phyloP scores from a whole-genome alignment of 2,888 invertebrate species.

The Lithophane semibrunnea region DNA sequence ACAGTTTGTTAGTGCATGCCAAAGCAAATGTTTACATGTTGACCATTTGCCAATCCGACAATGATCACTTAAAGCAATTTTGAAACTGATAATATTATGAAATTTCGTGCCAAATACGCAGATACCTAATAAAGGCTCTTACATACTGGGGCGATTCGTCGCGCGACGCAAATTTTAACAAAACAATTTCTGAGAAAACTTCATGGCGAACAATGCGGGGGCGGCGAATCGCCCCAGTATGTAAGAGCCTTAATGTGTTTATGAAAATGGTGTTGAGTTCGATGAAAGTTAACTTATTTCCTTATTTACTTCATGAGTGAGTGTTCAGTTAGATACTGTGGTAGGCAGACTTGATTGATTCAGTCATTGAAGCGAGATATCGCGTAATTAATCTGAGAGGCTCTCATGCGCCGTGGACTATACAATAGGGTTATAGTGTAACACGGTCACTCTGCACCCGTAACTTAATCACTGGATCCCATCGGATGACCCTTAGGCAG shows the following conservation, averaged over 20 bases:
- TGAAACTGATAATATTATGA: slow-evolving; percentile 39
- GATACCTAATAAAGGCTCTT: background rate
- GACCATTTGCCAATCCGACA: slow-evolving; percentile 37
- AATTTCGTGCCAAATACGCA: slow-evolving; percentile 22
- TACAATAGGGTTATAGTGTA: slow-evolving; percentile 25
- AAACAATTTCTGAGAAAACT: too few relatives aligned
- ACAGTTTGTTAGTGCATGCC: background rate
- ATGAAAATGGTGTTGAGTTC: slow-evolving; percentile 22
- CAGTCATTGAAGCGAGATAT: slow-evolving; percentile 23
- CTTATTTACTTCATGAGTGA: background rate
- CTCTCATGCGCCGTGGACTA: slow-evolving; percentile 32
- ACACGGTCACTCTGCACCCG: slow-evolving; percentile 21
- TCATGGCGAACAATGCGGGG: too few relatives aligned
- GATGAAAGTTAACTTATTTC: background rate
- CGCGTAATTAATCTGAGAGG: slow-evolving; percentile 52
- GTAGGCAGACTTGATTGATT: slow-evolving; percentile 38
- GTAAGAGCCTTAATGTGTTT: too few relatives aligned
- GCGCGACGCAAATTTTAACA: too few relatives aligned
- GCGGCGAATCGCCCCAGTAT: too few relatives aligned
- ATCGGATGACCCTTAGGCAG: slow-evolving; percentile 10
- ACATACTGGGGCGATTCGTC: too few relatives aligned
- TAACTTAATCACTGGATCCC: slow-evolving; percentile 36
- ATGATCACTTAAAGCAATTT: slow-evolving; percentile 36
- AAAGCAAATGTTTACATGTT: slow-evolving; percentile 29
- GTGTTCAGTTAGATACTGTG: background rate